Evolutionary conservation across 2,113 vertebrate genomes (phyloP), one percentile per base, ranked within the genome.

Genomic region (Salvelinus sp.): DNA sequence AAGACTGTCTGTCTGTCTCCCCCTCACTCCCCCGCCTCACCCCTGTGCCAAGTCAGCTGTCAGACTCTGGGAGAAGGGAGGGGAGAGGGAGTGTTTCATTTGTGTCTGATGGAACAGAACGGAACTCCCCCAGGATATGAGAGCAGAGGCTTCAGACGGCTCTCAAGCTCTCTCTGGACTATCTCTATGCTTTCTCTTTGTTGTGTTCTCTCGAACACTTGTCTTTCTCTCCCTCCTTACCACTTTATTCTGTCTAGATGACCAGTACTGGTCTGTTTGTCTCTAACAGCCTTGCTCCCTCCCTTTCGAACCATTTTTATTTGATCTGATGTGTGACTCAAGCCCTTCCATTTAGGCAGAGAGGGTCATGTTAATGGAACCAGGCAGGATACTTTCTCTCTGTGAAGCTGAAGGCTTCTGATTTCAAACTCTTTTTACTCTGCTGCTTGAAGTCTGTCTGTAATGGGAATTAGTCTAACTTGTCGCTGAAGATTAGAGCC

Each of bases 91-190:
- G 30, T 60, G 0, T 76, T 70, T 78, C 62, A 69, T 72, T 82
- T 44, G 14, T 74, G 38, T 44, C 50, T 83, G 75, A 74, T 73
- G 77, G 38, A 63, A 62, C 78, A 3, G 50, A 54, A 50, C 48
- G 1, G 48, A 50, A 12, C 80, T 79, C 77, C 69, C 76, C 86
- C 25, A 70, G 75, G 80, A 76, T 12, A 27, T 30, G 33, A 4
- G 64, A 83, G 67, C 68, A 48, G 76, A 38, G 14, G 14, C 74
- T 81, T 80, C 74, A 80, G 72, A 79, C 33, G 28, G 38, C 38
- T 38, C 33, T 38, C 33, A 20, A 63, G 58, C 22, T 79, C 73
- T 80, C 47, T 79, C 48, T 74, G 33, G 33, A 38, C 6, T 7
- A 38, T 38, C 33, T 44, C 38, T 44, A 44, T 44, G 38, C 33